Evolutionary conservation across 1,140 invertebrate species (phyloP).

Genomic region (Drosophila sucinea): DNA sequence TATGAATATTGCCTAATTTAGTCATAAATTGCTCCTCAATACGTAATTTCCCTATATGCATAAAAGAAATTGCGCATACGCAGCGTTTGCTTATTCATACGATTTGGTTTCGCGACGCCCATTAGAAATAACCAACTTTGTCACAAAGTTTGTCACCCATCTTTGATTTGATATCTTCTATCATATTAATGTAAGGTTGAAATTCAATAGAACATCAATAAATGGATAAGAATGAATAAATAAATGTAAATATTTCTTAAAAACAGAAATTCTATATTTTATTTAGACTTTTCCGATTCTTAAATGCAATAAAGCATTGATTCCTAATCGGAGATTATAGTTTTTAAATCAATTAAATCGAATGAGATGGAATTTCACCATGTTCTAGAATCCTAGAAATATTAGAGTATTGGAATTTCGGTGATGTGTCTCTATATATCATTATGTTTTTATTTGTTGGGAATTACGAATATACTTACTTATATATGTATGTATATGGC

Average conservation of each 20-base stretch:
- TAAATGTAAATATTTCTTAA: no score
- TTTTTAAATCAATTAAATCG: no score
- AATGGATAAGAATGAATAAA: no score
- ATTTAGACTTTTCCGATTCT: no score
- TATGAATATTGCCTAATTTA: conserved; percentile 45
- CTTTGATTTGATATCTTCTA: conserved; percentile 2
- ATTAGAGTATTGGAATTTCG: neutral
- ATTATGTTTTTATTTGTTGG: conserved; percentile 1
- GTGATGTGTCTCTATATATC: neutral
- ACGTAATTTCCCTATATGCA: conserved; percentile 28
- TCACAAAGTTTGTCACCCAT: neutral
- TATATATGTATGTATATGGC: conserved; percentile 32
- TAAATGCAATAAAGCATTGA: no score
- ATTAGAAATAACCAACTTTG: no score
- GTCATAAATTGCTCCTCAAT: conserved; percentile 20
- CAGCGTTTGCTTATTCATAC: conserved; percentile 43
- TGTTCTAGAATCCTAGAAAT: neutral
- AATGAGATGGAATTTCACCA: no score
- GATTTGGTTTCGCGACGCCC: neutral
- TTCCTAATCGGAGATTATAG: no score
- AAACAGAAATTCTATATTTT: no score
- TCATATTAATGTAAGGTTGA: conserved; percentile 20
- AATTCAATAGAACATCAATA: no score
- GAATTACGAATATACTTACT: conserved; percentile 17
- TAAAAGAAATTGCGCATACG: conserved; percentile 70